Evolutionary conservation across 2,797 vertebrate genomes (phyloP), one percentile per base, ranked within the genome.

Genomic region (Poeciliopsis infans): DNA sequence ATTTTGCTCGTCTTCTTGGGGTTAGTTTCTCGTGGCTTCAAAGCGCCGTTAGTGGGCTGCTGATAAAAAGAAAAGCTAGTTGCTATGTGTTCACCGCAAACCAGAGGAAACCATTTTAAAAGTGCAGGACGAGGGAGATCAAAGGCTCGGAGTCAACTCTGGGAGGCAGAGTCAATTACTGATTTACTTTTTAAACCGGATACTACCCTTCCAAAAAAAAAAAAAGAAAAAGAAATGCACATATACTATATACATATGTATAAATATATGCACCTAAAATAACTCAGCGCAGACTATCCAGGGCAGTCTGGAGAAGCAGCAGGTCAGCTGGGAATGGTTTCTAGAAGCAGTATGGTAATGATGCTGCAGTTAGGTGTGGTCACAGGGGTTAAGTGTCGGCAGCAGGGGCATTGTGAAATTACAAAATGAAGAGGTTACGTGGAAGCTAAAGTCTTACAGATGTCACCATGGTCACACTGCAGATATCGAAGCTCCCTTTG

Each of bases 151-250:
- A 86, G 72, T 76, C 74, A 74, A 86, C 87, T 68, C 83, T 68
- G 75, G 86, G 86, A 86, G 81, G 84, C 79, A 88, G 85, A 87
- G 83, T 88, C 89, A 85, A 89, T 93, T 91, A 92, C 91, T 90
- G 79, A 92, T 93, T 91, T 85, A 93, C 90, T 87, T 88, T 88
- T 87, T 78, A 90, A 91, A 94, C 83, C 59, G 82, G 89, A 94
- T 88, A 86, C 86, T 75, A 74, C 73, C 72, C 72, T 45, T 74
- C 45, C 3, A 4, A 75, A 75, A 82, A 74, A 79, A 77, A 72
- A 47, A 16, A 79, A 76, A 72, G 16, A 15, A 47, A 13, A 13
- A 23, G 12, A n/a, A 55, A 53, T 3, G 10, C 10, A 55, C 10
- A 25, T 25, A 25, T 55, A 1, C 6, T 68, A 68, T 68, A 31